Evolutionary conservation across 2,888 invertebrate genomes (phyloP).

Genomic region (Syrista parreyssii): DNA sequence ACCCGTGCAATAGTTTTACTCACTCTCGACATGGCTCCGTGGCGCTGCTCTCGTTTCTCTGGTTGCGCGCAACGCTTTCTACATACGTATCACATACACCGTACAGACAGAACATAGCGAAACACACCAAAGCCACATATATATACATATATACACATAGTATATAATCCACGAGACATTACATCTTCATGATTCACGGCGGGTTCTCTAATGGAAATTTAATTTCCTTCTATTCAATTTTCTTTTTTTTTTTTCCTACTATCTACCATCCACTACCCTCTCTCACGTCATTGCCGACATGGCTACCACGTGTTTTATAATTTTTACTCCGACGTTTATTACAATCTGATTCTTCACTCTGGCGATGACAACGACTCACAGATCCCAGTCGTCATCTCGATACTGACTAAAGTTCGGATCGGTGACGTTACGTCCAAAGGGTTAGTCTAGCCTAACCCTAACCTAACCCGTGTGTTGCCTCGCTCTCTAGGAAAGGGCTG

Average conservation of each 20-base stretch:
- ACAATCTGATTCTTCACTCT: neutral
- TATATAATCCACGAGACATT: conserved; percentile 13
- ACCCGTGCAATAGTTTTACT: conserved; percentile 37
- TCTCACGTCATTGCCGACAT: neutral
- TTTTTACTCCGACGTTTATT: neutral
- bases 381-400: neutral
- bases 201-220: conserved; percentile 52
- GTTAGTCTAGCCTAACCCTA: neutral
- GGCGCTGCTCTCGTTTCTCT: conserved; percentile 15
- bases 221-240: conserved; percentile 36
- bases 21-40: conserved; percentile 25
- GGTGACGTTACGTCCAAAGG: neutral
- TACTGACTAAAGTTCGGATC: neutral
- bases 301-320: too few species aligned
- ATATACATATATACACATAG: neutral
- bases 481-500: neutral
- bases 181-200: conserved; percentile 51
- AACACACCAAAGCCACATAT: neutral
- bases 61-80: conserved; percentile 20
- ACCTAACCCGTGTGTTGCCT: neutral
- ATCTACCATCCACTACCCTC: neutral
- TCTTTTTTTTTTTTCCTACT: neutral
- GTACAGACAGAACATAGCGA: neutral
- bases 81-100: neutral
- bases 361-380: neutral